phyloP scores from a whole-genome alignment of 2,113 vertebrate species.

The Chaetura pelagica region DNA sequence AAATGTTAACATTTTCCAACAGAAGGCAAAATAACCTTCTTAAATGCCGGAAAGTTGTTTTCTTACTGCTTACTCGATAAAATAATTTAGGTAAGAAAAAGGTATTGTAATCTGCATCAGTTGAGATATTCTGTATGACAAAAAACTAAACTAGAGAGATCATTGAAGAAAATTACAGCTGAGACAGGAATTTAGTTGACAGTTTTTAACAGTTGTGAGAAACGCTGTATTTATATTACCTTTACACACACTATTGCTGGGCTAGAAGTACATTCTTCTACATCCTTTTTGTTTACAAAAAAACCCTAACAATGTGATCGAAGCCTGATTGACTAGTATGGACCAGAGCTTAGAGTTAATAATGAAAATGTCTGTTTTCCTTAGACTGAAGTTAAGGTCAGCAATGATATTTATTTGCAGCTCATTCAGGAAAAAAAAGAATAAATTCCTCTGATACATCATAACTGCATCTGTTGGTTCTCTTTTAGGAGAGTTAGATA shows the following conservation, averaged over 20 bases:
- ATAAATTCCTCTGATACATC: not conserved
- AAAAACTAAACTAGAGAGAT: not conserved
- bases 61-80: not conserved
- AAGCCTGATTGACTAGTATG: not conserved
- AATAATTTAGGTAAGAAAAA: not conserved
- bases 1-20: not conserved
- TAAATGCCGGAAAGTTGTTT: not conserved
- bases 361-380: not conserved
- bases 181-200: not conserved
- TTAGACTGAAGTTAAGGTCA: not conserved
- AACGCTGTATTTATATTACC: fast-evolving
- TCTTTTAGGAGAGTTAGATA: not conserved
- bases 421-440: not conserved
- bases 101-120: not conserved
- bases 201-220: not conserved
- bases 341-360: not conserved
- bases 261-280: not conserved
- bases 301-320: not conserved
- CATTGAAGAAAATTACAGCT: not conserved
- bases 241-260: not conserved
- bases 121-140: not conserved
- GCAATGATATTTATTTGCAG: not conserved
- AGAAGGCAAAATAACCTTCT: not conserved
- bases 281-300: not conserved
- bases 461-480: not conserved